A percentile compares a stretch with the other conserved stretches of the same genome.
Conservation (phyloP, 1,140 invertebrate species). For the Drosophila dunni region DNA sequence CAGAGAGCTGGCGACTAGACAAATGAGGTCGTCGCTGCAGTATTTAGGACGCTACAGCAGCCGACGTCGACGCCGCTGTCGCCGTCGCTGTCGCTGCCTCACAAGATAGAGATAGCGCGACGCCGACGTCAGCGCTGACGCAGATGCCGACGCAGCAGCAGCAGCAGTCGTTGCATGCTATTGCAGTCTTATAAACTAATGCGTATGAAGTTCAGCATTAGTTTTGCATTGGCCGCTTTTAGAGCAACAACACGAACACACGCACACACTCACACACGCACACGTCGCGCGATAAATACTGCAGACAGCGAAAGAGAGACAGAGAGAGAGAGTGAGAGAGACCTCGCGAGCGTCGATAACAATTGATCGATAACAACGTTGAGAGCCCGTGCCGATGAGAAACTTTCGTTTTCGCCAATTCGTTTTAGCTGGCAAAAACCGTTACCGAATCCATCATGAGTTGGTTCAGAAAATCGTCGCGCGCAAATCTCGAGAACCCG, state of each 20-base stretch:
- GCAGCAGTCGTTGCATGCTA: slow-evolving; percentile 3
- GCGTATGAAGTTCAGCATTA: slow-evolving; percentile 77
- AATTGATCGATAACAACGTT: slow-evolving; percentile 33
- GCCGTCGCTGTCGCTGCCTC: not conserved
- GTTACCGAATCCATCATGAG: slow-evolving; percentile 86
- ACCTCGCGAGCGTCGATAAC: not conserved
- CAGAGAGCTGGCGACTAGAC: slow-evolving; percentile 4
- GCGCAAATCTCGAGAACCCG: slow-evolving; percentile 85
- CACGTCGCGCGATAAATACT: not conserved
- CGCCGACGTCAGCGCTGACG: slow-evolving; percentile 8
- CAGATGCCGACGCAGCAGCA: not conserved
- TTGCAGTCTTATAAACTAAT: slow-evolving; percentile 76
- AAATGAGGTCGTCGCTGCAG: slow-evolving; percentile 55
- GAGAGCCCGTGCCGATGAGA: slow-evolving; percentile 86
- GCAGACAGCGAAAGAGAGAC: slow-evolving; percentile 2
- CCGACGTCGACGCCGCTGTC: not conserved
- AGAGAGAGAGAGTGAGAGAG: no score
- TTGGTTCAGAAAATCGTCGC: slow-evolving; percentile 88
- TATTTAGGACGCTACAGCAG: slow-evolving; percentile 39
- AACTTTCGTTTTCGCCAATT: slow-evolving; percentile 87
- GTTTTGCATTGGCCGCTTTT: slow-evolving; percentile 78
- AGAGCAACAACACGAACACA: slow-evolving; percentile 59
- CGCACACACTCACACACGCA: not conserved
- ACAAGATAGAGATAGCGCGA: no score
- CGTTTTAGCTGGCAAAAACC: slow-evolving; percentile 87